Base-by-base conservation (phyloP, 1,140 invertebrate species). In the Antheraea pernyi region DNA sequence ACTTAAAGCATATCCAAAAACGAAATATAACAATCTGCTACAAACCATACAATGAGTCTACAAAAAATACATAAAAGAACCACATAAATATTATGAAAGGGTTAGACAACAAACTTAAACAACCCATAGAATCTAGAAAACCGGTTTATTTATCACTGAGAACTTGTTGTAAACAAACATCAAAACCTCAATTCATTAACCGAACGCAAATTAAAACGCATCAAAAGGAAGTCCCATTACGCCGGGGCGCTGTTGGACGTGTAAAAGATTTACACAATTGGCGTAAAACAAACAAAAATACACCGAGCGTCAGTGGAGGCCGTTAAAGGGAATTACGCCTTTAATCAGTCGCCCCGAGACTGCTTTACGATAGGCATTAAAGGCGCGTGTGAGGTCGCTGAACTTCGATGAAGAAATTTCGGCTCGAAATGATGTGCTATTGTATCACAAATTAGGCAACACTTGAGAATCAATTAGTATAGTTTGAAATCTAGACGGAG, bases 291-390 rank as follows among this genome's bases (percentile, higher is more conserved):
- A 83, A 85, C 81, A 80, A 71, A 53, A 53, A 53, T 53, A 53
- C 16, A 53, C 46, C 7, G 77, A 79, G 37, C 74, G 71, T 77
- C 74, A 72, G 75, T 73, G 30, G 69, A 65, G 64, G 78, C 60
- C 78, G 78, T 80, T 80, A 82, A 84, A 63, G 73, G 69, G 77
- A 75, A 77, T 78, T 73, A 70, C 77, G 78, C 79, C 81, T 84
- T 83, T 86, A 87, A 87, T 86, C 80, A 86, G 82, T 69, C 81
- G 83, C 85, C 70, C 68, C 67, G 82, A 84, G 82, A 81, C 71
- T 72, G 74, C 78, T 88, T 90, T 86, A 88, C 75, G 81, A 82
- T 86, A 83, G 85, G 83, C 80, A 87, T 80, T 82, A 86, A 88
- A 78, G 74, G 70, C 70, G 73, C 69, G 70, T 59, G 74, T 72